Conservation (phyloP, 2,888 invertebrate species). For the Metopia argyrocephala region DNA sequence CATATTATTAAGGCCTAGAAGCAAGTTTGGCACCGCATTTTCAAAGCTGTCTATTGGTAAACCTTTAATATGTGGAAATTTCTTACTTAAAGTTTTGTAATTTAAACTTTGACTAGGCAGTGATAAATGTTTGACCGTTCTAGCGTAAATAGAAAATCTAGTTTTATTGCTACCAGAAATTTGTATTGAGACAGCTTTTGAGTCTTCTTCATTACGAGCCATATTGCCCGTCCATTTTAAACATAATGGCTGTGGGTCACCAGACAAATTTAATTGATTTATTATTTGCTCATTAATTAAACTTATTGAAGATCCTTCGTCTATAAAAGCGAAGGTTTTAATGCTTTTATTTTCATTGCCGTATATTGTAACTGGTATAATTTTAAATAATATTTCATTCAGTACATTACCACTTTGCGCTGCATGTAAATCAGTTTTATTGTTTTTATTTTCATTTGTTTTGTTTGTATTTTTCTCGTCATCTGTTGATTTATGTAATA, state of each 20-base stretch:
- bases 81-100: not conserved
- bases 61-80: constrained; percentile 6
- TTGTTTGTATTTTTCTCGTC: not conserved
- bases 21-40: constrained; percentile 25
- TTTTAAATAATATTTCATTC: constrained; percentile 44
- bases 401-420: constrained; percentile 14
- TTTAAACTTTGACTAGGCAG: constrained; percentile 7
- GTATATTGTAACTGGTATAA: constrained; percentile 26
- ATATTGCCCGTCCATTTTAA: constrained; percentile 58
- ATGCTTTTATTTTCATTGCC: constrained; percentile 3
- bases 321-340: constrained; percentile 62
- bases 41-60: constrained; percentile 16
- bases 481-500: constrained; percentile 21
- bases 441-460: not conserved
- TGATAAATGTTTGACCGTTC: constrained; percentile 22
- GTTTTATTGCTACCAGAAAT: constrained; percentile 36
- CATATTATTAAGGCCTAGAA: constrained; percentile 45
- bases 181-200: constrained; percentile 14
- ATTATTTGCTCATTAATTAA: constrained; percentile 54
- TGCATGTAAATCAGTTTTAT: not conserved
- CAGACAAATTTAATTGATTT: constrained; percentile 24
- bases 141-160: not conserved
- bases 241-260: constrained; percentile 51
- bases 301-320: constrained; percentile 32
- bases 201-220: constrained; percentile 39